These are phyloP conservation scores for Platichthys flesus DNA, from an alignment of 2,113 vertebrate genomes.

Conservation along the genomic window DNA sequence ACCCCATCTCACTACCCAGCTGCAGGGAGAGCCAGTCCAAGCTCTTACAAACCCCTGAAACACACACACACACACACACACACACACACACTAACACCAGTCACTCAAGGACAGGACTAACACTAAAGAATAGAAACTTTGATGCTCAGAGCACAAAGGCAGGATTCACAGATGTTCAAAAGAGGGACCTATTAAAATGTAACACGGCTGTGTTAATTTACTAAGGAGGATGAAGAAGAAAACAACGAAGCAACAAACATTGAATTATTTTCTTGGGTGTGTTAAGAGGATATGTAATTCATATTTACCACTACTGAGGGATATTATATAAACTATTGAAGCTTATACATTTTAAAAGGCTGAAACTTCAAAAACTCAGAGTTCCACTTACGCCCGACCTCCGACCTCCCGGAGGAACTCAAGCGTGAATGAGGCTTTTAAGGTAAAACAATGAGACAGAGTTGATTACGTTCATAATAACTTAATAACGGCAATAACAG, in stretches of 20 bases:
- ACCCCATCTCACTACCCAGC: slow-evolving; percentile 58
- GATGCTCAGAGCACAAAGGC: slow-evolving; percentile 72
- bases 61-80: slow-evolving; percentile 29
- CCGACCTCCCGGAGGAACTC: slow-evolving; percentile 5
- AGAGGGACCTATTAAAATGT: slow-evolving; percentile 72
- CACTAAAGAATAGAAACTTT: slow-evolving; percentile 62
- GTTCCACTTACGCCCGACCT: slow-evolving; percentile 3
- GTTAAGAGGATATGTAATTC: neutral
- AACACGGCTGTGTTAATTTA: slow-evolving; percentile 74
- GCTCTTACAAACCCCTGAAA: slow-evolving; percentile 43
- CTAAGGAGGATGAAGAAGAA: neutral
- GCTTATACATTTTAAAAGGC: no score
- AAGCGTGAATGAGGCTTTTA: slow-evolving; percentile 17
- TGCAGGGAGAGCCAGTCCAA: slow-evolving; percentile 74
- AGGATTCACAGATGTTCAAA: slow-evolving; percentile 70
- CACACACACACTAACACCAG: slow-evolving; percentile 36
- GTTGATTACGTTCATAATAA: slow-evolving; percentile 53
- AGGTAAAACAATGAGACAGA: slow-evolving; percentile 6
- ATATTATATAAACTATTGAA: neutral
- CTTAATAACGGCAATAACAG: slow-evolving; percentile 54
- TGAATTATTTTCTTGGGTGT: slow-evolving; percentile 8
- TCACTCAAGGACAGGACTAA: slow-evolving; percentile 38
- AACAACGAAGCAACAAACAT: slow-evolving; percentile 39
- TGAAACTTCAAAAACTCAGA: no score
- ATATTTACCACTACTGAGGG: neutral